Evolutionary conservation across 2,797 vertebrate species (phyloP).

Genomic region (Crossoptilon crossoptilon): DNA sequence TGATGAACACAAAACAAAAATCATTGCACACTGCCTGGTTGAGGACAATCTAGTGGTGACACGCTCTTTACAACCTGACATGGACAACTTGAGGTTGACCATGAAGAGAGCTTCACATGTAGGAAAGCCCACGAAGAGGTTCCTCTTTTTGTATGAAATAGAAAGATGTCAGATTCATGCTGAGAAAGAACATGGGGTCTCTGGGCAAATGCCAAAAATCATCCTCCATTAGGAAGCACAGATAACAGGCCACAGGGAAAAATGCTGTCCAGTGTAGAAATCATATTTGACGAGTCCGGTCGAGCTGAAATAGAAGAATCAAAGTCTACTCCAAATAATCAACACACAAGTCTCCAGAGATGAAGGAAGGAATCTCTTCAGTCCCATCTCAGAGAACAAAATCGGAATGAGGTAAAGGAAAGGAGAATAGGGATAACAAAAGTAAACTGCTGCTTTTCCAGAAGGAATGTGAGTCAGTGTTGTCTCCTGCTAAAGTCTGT

Average conservation of each 20-base stretch:
- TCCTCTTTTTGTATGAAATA: not conserved
- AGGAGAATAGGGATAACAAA: not conserved
- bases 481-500: not conserved
- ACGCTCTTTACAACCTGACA: not conserved
- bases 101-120: not conserved
- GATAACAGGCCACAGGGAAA: not conserved
- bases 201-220: not conserved
- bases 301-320: not conserved
- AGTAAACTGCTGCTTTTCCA: not conserved
- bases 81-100: not conserved
- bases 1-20: not conserved
- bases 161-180: not conserved
- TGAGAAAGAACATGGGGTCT: not conserved
- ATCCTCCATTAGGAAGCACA: not conserved
- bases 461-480: not conserved
- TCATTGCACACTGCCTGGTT: not conserved
- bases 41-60: not conserved
- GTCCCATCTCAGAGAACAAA: not conserved
- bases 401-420: not conserved
- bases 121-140: not conserved
- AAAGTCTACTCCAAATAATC: not conserved
- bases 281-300: accelerated
- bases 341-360: not conserved
- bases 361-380: not conserved
- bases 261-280: not conserved